phyloP scores from a whole-genome alignment of 2,888 invertebrate species.

The Andrena marginata region DNA sequence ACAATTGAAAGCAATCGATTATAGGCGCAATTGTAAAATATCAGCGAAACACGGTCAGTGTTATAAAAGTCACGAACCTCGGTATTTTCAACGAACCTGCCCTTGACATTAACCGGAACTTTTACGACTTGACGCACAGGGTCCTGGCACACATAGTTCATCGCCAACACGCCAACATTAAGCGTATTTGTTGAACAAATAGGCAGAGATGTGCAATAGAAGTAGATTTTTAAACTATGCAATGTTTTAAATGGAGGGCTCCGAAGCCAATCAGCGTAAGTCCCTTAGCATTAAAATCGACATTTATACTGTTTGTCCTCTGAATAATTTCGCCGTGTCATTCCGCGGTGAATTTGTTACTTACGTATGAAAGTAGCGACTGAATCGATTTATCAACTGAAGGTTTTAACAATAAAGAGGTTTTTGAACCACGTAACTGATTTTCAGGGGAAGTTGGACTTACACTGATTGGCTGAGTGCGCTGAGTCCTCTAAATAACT shows the following conservation, averaged over 20 bases:
- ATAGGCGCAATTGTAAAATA: not conserved
- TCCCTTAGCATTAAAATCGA: not conserved
- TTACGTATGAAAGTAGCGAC: too few species aligned
- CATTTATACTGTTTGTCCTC: too few species aligned
- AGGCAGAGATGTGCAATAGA: not conserved
- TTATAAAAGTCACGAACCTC: conserved; percentile 57
- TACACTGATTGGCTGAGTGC: too few species aligned
- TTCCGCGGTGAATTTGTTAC: too few species aligned
- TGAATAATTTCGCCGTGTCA: too few species aligned
- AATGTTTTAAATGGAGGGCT: not conserved
- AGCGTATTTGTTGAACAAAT: not conserved
- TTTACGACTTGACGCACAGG: conserved; percentile 11
- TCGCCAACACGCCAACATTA: not conserved
- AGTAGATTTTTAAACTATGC: not conserved
- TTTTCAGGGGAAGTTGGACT: too few species aligned
- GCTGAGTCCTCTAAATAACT: too few species aligned
- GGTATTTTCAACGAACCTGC: conserved; percentile 48
- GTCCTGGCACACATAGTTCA: not conserved
- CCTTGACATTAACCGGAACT: conserved; percentile 59
- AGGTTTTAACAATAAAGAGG: too few species aligned
- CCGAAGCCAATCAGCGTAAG: not conserved
- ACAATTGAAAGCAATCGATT: conserved; percentile 3
- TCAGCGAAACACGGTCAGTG: not conserved
- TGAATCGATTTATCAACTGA: too few species aligned
- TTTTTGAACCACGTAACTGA: too few species aligned